phyloP scores from a whole-genome alignment of 2,797 vertebrate species.

The Pteropus rufus region DNA sequence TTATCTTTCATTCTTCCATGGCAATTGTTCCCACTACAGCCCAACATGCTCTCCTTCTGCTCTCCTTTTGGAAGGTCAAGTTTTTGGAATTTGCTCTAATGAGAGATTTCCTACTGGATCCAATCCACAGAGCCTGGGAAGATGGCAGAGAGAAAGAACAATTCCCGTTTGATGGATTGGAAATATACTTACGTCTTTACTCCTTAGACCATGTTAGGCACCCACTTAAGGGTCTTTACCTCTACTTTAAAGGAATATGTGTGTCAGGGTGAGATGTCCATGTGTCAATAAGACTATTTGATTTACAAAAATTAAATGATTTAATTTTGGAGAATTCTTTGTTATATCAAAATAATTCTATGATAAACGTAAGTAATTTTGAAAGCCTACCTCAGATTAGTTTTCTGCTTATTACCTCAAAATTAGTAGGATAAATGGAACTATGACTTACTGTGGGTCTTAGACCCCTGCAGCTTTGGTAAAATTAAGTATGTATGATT shows the following conservation, averaged over 20 bases:
- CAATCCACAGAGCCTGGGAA: background rate
- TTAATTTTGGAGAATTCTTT: background rate
- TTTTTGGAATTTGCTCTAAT: background rate
- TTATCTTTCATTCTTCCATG: background rate
- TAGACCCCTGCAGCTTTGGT: background rate
- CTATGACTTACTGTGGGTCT: background rate
- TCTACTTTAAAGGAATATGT: background rate
- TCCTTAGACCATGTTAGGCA: background rate
- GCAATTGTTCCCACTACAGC: background rate
- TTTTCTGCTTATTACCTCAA: background rate
- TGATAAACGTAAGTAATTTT: background rate
- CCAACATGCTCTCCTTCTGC: background rate
- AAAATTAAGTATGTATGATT: background rate
- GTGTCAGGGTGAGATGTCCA: background rate
- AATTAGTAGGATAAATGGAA: background rate
- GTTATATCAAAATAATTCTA: background rate
- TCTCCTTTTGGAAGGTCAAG: background rate
- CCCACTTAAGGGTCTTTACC: background rate
- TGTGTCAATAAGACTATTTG: background rate
- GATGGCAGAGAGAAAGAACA: background rate
- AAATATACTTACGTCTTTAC: background rate
- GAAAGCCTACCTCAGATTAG: background rate
- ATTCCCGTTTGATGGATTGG: background rate
- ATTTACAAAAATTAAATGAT: background rate
- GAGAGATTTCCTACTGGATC: background rate